These are phyloP conservation scores for Anhinga rufa DNA, from an alignment of 2,113 vertebrate species.

Conservation along the genomic window DNA sequence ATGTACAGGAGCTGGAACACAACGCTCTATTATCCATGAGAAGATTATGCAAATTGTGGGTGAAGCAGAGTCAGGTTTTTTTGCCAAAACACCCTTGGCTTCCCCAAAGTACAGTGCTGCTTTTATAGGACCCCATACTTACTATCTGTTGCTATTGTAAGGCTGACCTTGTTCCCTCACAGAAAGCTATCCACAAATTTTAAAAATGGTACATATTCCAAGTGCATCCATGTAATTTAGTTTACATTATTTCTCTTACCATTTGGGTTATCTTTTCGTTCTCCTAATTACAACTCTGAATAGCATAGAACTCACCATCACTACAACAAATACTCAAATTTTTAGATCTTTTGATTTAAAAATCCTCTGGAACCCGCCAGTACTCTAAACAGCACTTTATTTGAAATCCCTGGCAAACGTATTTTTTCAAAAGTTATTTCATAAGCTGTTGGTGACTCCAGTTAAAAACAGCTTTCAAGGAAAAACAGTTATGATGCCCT, in stretches of 20 bases:
- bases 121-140: background rate
- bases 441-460: background rate
- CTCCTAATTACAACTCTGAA: background rate
- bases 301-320: accelerated
- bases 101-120: background rate
- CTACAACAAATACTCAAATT: background rate
- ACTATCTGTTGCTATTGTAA: background rate
- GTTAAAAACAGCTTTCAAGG: background rate
- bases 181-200: background rate
- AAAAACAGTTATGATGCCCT: background rate
- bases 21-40: background rate
- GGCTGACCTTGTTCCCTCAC: background rate
- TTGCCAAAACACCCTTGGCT: background rate
- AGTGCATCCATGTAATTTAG: background rate
- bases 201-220: background rate
- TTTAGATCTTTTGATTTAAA: background rate
- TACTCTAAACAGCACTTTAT: background rate
- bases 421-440: background rate
- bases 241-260: background rate
- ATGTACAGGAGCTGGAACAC: background rate
- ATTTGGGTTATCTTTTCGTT: background rate
- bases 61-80: background rate
- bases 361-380: background rate
- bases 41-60: constrained; percentile 17
- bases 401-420: background rate